Base-by-base conservation (phyloP, 2,113 vertebrate species). In the Phrynosoma platyrhinos region DNA sequence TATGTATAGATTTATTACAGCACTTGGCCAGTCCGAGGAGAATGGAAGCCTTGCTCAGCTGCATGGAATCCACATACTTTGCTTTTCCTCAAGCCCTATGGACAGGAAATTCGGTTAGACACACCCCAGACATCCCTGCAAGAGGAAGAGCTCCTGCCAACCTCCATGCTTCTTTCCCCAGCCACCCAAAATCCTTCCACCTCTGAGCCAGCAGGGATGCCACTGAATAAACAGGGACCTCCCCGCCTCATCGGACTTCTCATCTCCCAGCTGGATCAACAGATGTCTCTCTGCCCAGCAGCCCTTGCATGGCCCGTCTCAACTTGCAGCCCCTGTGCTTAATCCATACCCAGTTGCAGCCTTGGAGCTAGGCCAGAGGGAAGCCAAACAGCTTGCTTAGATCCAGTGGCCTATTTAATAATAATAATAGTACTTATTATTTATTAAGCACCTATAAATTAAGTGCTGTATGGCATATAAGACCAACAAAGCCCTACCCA, bases 21-120 rank as follows among this genome's bases (percentile, higher is more conserved):
- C 36, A 36, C 36, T 36, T 36, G 36, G 36, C 36, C 36, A 36
- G 36, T 36, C 36, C 89, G 83, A 58, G 71, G 83, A 36, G 83
- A 78, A 91, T 62, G 55, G 32, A 64, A 18, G 40, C 55, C 47
- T 78, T n/a, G 69, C 27, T 55, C 82, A 18, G 14, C 89, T 80
- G 52, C 74, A 52, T 83, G 72, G 72, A 79, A 82, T 87, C 74
- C 79, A 79, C 84, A 72, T 30, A 88, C 78, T 84, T 90, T 78
- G 84, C 89, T 62, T 87, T 90, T 91, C 88, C 88, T 94, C 84
- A 85, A 90, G 89, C 64, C 27, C 30, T 90, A 14, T 58, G 89
- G 88, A 55, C 68, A 87, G 84, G 89, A 87, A 62, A 80, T 79
- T 80, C 86, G 87, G 85, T 68, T 85, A 85, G 69, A 90, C 91